Evolutionary conservation across 2,113 vertebrate genomes (phyloP).

Genomic region (Chaetura pelagica): DNA sequence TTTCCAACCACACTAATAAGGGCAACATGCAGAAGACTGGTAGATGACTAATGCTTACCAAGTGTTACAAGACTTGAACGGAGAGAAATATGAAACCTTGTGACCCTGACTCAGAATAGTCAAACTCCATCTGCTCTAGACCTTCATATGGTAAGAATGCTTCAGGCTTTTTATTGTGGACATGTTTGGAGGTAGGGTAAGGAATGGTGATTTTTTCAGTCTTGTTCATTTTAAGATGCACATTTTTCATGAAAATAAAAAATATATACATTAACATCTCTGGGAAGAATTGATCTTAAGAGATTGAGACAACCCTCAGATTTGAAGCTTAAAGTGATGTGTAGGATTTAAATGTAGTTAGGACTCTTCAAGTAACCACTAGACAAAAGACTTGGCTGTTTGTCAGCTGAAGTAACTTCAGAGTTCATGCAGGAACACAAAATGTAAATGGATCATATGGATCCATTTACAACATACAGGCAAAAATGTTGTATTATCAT

Average conservation of each 20-base stretch:
- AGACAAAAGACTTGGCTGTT: neutral
- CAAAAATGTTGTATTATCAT: neutral
- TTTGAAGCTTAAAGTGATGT: neutral
- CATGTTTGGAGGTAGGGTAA: neutral
- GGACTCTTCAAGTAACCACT: neutral
- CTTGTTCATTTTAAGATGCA: neutral
- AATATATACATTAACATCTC: neutral
- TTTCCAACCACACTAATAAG: constrained; percentile 2
- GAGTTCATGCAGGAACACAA: neutral
- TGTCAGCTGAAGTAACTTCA: neutral
- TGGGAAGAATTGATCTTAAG: neutral
- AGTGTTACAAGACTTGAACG: neutral
- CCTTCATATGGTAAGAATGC: neutral
- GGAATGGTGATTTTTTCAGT: neutral
- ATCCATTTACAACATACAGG: neutral
- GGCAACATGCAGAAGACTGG: neutral
- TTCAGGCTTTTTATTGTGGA: neutral
- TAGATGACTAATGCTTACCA: constrained; percentile 12
- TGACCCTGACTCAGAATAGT: constrained; percentile 51
- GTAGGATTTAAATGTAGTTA: neutral
- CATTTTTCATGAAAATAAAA: neutral
- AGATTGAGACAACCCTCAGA: neutral
- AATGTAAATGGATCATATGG: neutral
- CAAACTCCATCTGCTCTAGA: constrained; percentile 20
- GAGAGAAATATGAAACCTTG: constrained; percentile 61